Evolutionary conservation across 2,797 vertebrate species (phyloP).

Genomic region (Artibeus lituratus): DNA sequence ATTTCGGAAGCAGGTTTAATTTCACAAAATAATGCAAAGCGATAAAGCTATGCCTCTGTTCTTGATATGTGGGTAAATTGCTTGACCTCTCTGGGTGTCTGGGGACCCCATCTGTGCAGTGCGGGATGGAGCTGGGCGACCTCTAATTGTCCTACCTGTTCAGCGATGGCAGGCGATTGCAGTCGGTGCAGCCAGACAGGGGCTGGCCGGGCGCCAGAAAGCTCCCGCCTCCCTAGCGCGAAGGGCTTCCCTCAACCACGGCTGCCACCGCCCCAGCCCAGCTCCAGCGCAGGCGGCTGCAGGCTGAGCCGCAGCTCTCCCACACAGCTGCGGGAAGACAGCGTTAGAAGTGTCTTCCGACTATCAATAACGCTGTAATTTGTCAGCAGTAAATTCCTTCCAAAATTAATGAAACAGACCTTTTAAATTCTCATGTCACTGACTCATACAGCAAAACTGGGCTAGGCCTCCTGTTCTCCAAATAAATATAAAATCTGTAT

Average conservation of each 20-base stretch:
- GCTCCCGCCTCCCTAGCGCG: neutral
- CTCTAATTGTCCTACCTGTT: constrained; percentile 59
- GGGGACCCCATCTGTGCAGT: neutral
- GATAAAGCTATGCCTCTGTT: neutral
- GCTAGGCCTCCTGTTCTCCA: constrained; percentile 46
- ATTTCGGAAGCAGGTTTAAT: constrained; percentile 27
- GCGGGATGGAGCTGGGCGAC: neutral
- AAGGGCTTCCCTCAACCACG: constrained; percentile 58
- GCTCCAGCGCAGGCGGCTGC: neutral
- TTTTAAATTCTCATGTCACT: constrained; percentile 65
- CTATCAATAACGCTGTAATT: constrained; percentile 60
- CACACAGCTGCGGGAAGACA: neutral
- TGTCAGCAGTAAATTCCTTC: constrained; percentile 71
- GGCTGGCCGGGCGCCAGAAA: neutral
- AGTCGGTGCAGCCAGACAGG: neutral
- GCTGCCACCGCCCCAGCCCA: neutral
- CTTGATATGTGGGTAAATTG: neutral
- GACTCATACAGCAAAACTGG: constrained; percentile 39
- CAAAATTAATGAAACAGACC: constrained; percentile 71
- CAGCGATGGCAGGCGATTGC: neutral
- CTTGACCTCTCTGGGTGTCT: neutral
- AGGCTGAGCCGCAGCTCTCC: constrained; percentile 14
- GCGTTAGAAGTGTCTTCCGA: neutral
- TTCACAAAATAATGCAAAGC: neutral
- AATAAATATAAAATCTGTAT: constrained; percentile 68